phyloP scores from a whole-genome alignment of 2,888 invertebrate genomes.

The Aphidius colemani region DNA sequence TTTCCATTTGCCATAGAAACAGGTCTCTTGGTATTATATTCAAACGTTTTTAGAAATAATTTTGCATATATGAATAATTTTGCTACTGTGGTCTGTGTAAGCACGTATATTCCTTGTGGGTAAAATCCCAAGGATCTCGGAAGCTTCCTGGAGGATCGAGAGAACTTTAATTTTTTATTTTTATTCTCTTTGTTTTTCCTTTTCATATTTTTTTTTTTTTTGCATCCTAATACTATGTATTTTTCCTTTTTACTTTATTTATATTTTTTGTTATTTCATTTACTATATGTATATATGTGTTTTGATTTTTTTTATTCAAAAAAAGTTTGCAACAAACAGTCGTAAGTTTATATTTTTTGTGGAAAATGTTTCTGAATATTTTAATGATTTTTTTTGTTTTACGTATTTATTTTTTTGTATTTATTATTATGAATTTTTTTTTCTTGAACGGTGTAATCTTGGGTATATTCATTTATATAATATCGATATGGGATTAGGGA shows the following conservation, averaged over 20 bases:
- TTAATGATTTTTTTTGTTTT: too few species aligned
- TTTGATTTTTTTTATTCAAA: too few species aligned
- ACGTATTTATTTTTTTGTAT: not conserved
- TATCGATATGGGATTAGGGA: slow-evolving; percentile 26
- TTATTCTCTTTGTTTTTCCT: not conserved
- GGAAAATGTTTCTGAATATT: too few species aligned
- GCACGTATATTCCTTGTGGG: slow-evolving; percentile 13
- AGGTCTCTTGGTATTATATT: slow-evolving; percentile 34
- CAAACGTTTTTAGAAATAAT: slow-evolving; percentile 39
- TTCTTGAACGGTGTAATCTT: not conserved
- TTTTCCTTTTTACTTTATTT: too few species aligned
- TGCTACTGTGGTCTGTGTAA: not conserved
- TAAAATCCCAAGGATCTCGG: slow-evolving; percentile 7
- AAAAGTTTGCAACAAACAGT: too few species aligned
- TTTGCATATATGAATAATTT: slow-evolving; percentile 40
- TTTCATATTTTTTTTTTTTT: not conserved
- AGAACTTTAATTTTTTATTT: slow-evolving; percentile 11
- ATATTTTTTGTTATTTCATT: too few species aligned
- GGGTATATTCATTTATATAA: slow-evolving; percentile 13
- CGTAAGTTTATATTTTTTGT: too few species aligned
- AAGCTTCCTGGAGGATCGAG: slow-evolving; percentile 8
- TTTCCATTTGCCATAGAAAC: not conserved
- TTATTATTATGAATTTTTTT: slow-evolving; percentile 1
- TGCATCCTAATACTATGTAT: not conserved
- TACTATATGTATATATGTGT: too few species aligned